Evolutionary conservation across 2,797 vertebrate genomes (phyloP), one percentile per base, ranked within the genome.

Genomic region (Urophycis tenuis): DNA sequence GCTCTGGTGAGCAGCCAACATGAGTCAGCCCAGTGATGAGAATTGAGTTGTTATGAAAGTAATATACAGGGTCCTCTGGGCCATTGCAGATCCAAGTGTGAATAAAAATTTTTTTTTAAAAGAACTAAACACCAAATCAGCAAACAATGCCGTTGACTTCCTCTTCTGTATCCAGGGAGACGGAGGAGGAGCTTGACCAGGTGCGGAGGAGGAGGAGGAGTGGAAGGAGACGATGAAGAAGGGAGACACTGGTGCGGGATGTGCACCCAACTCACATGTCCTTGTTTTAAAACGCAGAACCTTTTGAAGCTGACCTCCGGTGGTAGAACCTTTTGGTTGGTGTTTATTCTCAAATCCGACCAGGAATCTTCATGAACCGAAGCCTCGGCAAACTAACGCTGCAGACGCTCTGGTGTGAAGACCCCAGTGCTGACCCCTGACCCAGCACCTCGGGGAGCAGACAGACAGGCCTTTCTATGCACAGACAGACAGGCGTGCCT

Each of bases 1-100:
- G 11, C 12, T 83, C 70, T 81, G 87, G 85, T 45, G 5, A 67
- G 60, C n/a, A 67, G 29, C 60, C 60, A 78, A 73, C 72, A 30
- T 30, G 11, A 14, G 67, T 70, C 67, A 31, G 29, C 32, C 14
- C 69, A 33, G 69, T 19, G 64, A 25, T 25, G 64, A 10, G 32
- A 31, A 71, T 71, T 33, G 17, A 31, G 32, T 33, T 22, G 3
- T 67, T 25, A 67, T 67, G 11, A 10, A 10, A 29, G 53, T 41
- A 19, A 53, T 19, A n/a, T n/a, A 53, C 1, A 53, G 6, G 19
- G n/a, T 53, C 49, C 49, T 53, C 22, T n/a, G 53, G 53, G 53
- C 53, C 25, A 7, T 25, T n/a, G 53, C 53, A 60, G 53, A 25
- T 17, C 53, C 53, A 19, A 60, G 53, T 11, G 9, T 6, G 53